These are phyloP conservation scores for Oxygymnocypris stewartii DNA, from an alignment of 2,113 vertebrate genomes.

Conservation along the genomic window DNA sequence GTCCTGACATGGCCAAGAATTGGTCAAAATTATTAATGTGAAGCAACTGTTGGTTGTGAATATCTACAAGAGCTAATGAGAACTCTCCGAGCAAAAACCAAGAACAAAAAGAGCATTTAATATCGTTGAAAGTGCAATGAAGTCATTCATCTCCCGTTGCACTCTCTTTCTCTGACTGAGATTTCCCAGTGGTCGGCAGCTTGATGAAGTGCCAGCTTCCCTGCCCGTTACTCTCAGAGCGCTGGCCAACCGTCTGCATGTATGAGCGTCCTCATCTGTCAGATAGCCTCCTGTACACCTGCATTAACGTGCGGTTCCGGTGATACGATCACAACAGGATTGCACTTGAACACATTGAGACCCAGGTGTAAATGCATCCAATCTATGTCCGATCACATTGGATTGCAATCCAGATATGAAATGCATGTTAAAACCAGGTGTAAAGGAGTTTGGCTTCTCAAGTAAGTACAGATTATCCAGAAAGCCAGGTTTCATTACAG, in stretches of 20 bases:
- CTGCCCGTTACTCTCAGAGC: constrained; percentile 68
- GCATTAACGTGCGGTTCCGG: constrained; percentile 35
- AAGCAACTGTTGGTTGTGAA: constrained; percentile 35
- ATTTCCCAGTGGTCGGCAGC: constrained; percentile 66
- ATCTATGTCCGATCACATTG: background rate
- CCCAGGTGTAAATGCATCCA: background rate
- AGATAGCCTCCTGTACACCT: constrained; percentile 47
- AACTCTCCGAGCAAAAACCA: constrained; percentile 51
- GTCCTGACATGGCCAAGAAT: background rate
- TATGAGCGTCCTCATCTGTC: constrained; percentile 75
- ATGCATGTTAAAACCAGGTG: background rate
- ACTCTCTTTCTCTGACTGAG: constrained; percentile 50
- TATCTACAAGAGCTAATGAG: constrained; percentile 16
- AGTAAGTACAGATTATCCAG: background rate
- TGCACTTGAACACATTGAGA: constrained; percentile 40
- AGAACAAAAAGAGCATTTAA: constrained; percentile 61
- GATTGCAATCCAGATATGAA: background rate
- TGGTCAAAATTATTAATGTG: background rate
- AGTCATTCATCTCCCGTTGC: constrained; percentile 39
- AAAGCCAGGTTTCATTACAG: background rate
- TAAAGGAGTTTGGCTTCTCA: background rate
- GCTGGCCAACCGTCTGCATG: constrained; percentile 67
- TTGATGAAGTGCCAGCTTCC: constrained; percentile 73
- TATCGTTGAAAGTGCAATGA: constrained; percentile 49
- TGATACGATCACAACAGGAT: constrained; percentile 12